phyloP scores from a whole-genome alignment of 2,113 vertebrate genomes.

The Rhynchomys soricoides region DNA sequence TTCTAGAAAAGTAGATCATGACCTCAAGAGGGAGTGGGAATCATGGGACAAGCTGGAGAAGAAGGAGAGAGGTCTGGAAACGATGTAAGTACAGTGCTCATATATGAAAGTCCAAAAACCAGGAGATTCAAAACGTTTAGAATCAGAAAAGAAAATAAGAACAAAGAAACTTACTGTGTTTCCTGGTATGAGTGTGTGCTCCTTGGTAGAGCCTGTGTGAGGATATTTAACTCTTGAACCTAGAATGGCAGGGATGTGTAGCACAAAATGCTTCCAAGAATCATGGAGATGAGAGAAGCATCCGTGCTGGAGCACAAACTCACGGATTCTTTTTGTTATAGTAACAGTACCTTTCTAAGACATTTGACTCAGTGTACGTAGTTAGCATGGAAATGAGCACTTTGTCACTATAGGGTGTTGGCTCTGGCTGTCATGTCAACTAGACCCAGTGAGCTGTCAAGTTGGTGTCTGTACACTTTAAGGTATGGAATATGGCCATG shows the following conservation, averaged over 20 bases:
- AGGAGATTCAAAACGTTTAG: neutral
- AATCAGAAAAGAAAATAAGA: neutral
- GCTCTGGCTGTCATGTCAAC: neutral
- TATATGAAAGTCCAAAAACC: neutral
- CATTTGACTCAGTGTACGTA: neutral
- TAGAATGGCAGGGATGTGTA: too few relatives aligned
- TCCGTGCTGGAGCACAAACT: neutral
- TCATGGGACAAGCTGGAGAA: neutral
- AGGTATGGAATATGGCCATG: too few relatives aligned
- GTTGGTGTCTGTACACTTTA: neutral
- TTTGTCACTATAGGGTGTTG: neutral
- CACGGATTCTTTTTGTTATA: neutral
- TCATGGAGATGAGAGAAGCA: neutral
- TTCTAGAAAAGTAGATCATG: neutral
- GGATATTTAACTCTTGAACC: neutral
- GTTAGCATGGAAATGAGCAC: neutral
- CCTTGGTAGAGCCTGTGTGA: neutral
- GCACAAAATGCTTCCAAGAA: neutral
- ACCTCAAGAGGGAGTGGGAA: neutral
- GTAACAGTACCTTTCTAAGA: neutral
- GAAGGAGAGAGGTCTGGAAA: neutral
- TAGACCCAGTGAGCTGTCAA: neutral
- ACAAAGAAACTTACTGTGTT: neutral
- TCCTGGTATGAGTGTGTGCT: neutral
- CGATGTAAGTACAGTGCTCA: neutral